Base-by-base conservation (phyloP, 2,113 vertebrate species). In the Xyrauchen texanus region DNA sequence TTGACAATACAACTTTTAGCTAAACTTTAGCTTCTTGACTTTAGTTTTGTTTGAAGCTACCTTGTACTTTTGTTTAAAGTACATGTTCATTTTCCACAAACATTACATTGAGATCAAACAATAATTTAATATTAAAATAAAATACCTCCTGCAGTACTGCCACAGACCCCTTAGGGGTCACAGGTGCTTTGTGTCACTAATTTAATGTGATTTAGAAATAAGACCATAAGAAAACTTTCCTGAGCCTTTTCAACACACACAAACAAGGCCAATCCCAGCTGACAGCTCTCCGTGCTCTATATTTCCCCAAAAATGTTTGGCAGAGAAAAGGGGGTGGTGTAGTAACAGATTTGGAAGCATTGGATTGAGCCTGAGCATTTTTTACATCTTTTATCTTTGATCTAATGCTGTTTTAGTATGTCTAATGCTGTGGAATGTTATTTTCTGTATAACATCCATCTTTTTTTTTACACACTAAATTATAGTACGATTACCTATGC, bases 251-350 rank as follows among this genome's bases (percentile, higher is more conserved):
- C 58, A 64, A 68, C 69, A 68, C 68, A 63, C 21, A 47, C 61
- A 62, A 73, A 78, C 68, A 67, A 72, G 76, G 13, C 65, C 45
- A 53, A 61, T 51, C 46, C 46, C 46, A 78, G 45, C 69, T 68
- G 52, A 78, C 45, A 12, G 67, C 13, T 51, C 16, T 57, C 16
- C 47, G 13, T n/a, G 55, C 13, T 42, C 61, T 63, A 9, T 15
- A 34, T 10, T 63, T 63, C 10, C 11, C 44, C 2, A 58, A 58
- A 45, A 71, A 60, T 46, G 16, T 34, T 34, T 34, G 21, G 21
- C 21, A 34, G 21, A 34, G 21, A 34, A 34, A 34, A 34, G 21
- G 21, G 21, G 21, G 21, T 34, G 21, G 21, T 3, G 21, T 34
- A 34, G 21, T 9, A 12, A 11, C 16, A 9, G n/a, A 55, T 58